Conservation (phyloP, 2,888 invertebrate genomes). For the Pegoplata infirma region DNA sequence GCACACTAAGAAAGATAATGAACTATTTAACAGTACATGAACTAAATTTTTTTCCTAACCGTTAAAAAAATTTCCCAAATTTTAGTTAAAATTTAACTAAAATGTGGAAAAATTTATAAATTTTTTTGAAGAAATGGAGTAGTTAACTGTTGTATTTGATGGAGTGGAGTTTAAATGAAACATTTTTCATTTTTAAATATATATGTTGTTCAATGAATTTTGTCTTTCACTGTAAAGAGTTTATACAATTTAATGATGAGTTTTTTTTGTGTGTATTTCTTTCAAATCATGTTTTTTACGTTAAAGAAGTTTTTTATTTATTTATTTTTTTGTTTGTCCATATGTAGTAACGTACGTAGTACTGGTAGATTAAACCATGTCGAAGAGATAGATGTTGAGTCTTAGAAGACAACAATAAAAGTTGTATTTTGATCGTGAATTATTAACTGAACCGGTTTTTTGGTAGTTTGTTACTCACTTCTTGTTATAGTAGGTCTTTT, state of each 20-base stretch:
- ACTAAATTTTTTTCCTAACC: no score
- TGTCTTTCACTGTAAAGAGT: conserved; percentile 10
- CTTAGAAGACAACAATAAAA: conserved; percentile 1
- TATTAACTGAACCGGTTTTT: conserved; percentile 42
- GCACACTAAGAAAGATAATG: no score
- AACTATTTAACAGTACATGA: no score
- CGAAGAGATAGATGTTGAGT: neutral
- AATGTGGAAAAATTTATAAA: no score
- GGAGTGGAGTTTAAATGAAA: no score
- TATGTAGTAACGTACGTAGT: neutral
- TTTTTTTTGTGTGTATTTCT: neutral
- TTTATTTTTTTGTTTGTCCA: neutral
- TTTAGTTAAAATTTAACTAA: no score
- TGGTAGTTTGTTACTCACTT: conserved; percentile 13
- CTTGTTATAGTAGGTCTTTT: neutral
- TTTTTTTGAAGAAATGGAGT: no score
- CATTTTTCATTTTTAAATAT: no score
- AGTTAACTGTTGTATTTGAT: no score
- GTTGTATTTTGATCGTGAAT: conserved; percentile 41
- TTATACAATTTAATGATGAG: conserved; percentile 17
- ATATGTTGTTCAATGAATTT: no score
- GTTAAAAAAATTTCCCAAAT: no score
- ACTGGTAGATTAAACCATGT: neutral
- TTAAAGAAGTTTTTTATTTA: neutral
- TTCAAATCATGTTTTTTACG: conserved; percentile 14